phyloP scores from a whole-genome alignment of 1,140 invertebrate species.

The Chrysoperla carnea region DNA sequence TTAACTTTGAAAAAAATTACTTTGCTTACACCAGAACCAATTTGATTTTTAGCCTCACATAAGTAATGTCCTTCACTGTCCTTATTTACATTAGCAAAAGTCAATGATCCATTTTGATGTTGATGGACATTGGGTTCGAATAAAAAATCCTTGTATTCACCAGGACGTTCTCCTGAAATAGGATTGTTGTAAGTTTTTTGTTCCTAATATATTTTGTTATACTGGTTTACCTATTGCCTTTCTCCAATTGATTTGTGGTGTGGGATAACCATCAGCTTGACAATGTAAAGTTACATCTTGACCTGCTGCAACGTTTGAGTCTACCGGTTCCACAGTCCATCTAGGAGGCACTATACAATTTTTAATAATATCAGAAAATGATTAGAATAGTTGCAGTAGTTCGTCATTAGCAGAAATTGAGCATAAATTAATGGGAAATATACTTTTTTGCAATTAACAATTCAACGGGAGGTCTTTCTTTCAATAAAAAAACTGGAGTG shows the following conservation, averaged over 20 bases:
- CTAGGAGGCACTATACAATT: conserved; percentile 63
- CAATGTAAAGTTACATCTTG: conserved; percentile 73
- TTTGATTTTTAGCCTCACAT: conserved; percentile 81
- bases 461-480: too few relatives aligned
- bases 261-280: conserved; percentile 79
- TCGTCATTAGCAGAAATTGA: background rate
- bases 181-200: background rate
- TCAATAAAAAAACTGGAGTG: too few relatives aligned
- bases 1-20: conserved; percentile 77
- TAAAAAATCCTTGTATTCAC: conserved; percentile 71
- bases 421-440: too few relatives aligned
- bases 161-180: conserved; percentile 45
- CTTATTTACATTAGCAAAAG: conserved; percentile 62
- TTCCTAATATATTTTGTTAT: too few relatives aligned
- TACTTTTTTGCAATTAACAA: too few relatives aligned
- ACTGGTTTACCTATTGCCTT: conserved; percentile 59
- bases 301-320: conserved; percentile 69
- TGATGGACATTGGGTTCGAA: conserved; percentile 56
- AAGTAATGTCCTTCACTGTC: conserved; percentile 79
- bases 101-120: conserved; percentile 62
- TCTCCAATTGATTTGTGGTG: conserved; percentile 74
- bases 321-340: conserved; percentile 78
- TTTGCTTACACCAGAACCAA: conserved; percentile 74
- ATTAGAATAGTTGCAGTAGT: too few relatives aligned
- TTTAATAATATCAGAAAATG: background rate